Evolutionary conservation across 2,888 invertebrate species (phyloP), one percentile per base, ranked within the genome.

Genomic region (Drosophila austrosaltans): DNA sequence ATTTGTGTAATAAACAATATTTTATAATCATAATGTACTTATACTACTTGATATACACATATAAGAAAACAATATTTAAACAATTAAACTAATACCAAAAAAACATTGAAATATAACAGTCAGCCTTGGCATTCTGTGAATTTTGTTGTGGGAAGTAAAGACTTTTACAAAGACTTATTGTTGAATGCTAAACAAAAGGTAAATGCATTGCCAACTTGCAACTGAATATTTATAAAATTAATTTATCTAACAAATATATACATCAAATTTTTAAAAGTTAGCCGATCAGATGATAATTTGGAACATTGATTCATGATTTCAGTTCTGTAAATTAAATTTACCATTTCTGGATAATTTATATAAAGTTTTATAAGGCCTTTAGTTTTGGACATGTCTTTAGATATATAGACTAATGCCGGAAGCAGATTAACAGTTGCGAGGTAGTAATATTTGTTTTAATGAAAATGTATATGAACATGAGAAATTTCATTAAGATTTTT

Each of bases 1-100:
- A 82, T 30, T 60, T 56, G 62, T 72, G 61, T 70, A 82, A 72
- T 73, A 54, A 72, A 40, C 22, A 65, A 44, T 25, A 56, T 12
- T 48, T 57, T 39, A 25, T 59, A 59, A 39, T 12, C 59, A 42
- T 40, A 39, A 59, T 16, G 22, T 57, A 57, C 32, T 57, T 39
- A 36, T 57, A 53, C 53, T 53, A 25, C 22, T 53, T 25, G 22
- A 53, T 53, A 25, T 25, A 53, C 25, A 53, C 1, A 53, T 53
- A 53, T 25, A 53, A 25, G 22, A 53, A 22, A 30, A 39, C 22
- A 22, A 39, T 57, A 39, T 57, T 36, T 39, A 39, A 57, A 42
- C 42, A 42, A 42, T 20, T 42, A 42, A 42, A 42, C 42, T 42
- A 42, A 42, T 16, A 42, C 42, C 16, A 42, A 42, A 42, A 42